Percentiles rank a stretch among this genome's conserved stretches.
Conservation (phyloP, 2,113 vertebrate species). For the Oncorhynchus tshawytscha region DNA sequence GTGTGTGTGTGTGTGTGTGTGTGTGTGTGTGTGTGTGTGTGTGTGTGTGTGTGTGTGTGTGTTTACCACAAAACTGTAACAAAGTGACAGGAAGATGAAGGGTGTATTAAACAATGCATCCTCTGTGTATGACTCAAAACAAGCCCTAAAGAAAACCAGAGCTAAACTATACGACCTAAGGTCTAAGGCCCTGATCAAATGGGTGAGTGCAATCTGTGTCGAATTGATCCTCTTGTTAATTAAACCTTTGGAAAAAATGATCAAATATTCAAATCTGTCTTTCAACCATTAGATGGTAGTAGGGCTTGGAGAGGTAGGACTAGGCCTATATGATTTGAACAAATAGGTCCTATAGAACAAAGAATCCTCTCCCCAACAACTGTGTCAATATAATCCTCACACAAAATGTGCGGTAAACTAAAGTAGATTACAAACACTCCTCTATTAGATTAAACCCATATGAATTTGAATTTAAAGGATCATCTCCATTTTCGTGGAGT, state of each 20-base stretch:
- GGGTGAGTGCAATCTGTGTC: no score
- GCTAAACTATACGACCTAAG: no score
- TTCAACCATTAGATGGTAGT: no score
- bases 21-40: slow-evolving; percentile 1
- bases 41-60: no score
- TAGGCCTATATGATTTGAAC: no score
- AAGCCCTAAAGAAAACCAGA: background rate
- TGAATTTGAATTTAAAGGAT: slow-evolving; percentile 60
- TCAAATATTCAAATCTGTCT: background rate
- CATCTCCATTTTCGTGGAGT: slow-evolving; percentile 56
- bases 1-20: slow-evolving; percentile 4
- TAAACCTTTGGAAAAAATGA: background rate
- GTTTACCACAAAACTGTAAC: slow-evolving; percentile 6
- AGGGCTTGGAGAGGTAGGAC: background rate
- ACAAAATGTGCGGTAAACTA: slow-evolving; percentile 35
- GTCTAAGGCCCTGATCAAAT: no score
- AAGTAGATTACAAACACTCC: slow-evolving; percentile 57
- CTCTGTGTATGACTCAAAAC: background rate
- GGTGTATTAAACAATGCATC: no score
- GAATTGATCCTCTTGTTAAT: background rate
- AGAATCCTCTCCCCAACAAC: background rate
- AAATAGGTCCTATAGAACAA: background rate
- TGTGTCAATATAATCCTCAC: slow-evolving; percentile 32
- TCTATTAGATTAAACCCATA: slow-evolving; percentile 58
- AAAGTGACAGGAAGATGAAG: no score